phyloP scores from a whole-genome alignment of 2,797 vertebrate species.

The Lagocephalus sceleratus region DNA sequence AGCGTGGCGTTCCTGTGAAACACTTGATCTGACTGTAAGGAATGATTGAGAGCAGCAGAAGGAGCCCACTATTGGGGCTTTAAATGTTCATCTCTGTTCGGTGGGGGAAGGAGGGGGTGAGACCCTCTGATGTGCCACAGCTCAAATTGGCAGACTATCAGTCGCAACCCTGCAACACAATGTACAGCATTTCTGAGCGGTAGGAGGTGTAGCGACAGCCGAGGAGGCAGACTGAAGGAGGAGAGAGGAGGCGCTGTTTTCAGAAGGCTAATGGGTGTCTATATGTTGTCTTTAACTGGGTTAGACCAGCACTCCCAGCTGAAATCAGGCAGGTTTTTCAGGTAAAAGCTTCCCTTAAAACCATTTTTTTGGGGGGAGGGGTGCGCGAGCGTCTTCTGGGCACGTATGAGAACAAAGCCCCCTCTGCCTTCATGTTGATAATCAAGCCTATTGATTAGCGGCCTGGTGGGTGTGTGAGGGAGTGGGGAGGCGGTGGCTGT shows the following conservation, averaged over 20 bases:
- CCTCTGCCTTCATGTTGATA: constrained; percentile 60
- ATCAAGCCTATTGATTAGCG: constrained; percentile 78
- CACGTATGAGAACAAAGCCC: constrained; percentile 65
- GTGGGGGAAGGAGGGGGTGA: constrained; percentile 17
- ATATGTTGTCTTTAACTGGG: constrained; percentile 62
- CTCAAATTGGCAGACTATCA: constrained; percentile 77
- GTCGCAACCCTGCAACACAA: constrained; percentile 75
- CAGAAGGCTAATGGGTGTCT: constrained; percentile 53
- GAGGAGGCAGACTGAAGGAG: constrained; percentile 61
- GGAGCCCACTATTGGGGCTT: constrained; percentile 67
- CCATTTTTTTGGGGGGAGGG: constrained; percentile 25
- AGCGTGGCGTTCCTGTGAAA: constrained; percentile 46
- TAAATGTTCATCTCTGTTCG: constrained; percentile 60
- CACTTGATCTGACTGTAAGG: constrained; percentile 59
- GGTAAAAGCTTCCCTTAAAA: constrained; percentile 26
- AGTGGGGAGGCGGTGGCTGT: constrained; percentile 54
- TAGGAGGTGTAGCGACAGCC: constrained; percentile 72
- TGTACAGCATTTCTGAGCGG: constrained; percentile 75
- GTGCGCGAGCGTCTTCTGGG: constrained; percentile 29
- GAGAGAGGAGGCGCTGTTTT: constrained; percentile 54
- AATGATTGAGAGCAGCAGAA: constrained; percentile 60
- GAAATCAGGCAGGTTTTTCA: not conserved
- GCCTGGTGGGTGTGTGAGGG: constrained; percentile 54
- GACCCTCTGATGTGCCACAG: constrained; percentile 71
- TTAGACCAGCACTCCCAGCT: constrained; percentile 56